Percentiles rank a stretch among this genome's conserved stretches.
Evolutionary conservation across 2,797 vertebrate species (phyloP).

Genomic region (Acanthiza pusilla): DNA sequence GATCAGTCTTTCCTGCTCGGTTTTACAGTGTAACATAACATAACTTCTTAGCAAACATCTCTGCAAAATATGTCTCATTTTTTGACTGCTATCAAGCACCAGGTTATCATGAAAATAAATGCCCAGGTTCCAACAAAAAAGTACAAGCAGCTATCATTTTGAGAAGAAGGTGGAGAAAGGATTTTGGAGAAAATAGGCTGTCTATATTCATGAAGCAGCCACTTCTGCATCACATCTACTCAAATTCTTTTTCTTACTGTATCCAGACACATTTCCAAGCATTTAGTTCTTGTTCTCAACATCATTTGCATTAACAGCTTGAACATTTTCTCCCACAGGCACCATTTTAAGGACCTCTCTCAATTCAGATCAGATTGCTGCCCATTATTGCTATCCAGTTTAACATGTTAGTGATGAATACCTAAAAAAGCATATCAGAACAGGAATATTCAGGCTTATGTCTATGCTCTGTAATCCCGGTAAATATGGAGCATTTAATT

Average conservation of each 20-base stretch:
- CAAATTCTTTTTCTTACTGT: neutral
- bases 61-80: neutral
- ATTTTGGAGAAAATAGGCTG: constrained; percentile 3
- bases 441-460: neutral
- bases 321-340: neutral
- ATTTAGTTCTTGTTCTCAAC: neutral
- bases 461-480: neutral
- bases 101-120: neutral
- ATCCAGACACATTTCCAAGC: neutral
- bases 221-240: neutral
- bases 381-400: neutral
- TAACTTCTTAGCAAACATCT: neutral
- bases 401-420: neutral
- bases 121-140: neutral
- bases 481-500: neutral
- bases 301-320: neutral
- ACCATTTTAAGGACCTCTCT: neutral
- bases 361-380: neutral
- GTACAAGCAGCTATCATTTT: neutral
- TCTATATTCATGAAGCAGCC: constrained; percentile 23
- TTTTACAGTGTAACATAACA: neutral
- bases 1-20: neutral
- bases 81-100: neutral
- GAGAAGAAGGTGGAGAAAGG: neutral
- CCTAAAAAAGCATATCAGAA: neutral